A percentile compares a stretch with the other conserved stretches of the same genome.
phyloP scores from a whole-genome alignment of 2,888 invertebrate genomes.

The Ophion ellenae region DNA sequence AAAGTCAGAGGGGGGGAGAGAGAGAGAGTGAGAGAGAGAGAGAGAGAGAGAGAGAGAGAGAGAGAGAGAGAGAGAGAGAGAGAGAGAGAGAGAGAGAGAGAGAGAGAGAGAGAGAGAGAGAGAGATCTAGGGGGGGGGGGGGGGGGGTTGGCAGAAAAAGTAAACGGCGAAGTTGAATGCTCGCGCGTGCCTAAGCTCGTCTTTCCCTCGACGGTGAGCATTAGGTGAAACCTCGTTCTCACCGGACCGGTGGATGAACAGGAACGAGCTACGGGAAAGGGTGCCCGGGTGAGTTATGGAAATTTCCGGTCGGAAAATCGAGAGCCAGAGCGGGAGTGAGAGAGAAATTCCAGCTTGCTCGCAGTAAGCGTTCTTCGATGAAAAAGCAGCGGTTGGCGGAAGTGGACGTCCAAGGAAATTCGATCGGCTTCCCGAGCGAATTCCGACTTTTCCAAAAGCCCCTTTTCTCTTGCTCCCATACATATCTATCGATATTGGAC shows the following conservation, averaged over 20 bases:
- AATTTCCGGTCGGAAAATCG: constrained; percentile 67
- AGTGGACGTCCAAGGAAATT: constrained; percentile 64
- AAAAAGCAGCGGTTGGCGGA: constrained; percentile 56
- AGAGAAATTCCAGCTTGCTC: constrained; percentile 4
- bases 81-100: background rate
- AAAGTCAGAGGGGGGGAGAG: background rate
- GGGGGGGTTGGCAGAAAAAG: background rate
- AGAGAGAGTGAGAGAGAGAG: background rate
- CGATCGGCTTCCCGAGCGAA: constrained; percentile 61
- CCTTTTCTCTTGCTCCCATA: constrained; percentile 9
- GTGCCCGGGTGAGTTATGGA: constrained; percentile 62
- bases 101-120: background rate
- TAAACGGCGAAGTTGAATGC: constrained; percentile 54
- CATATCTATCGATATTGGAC: constrained; percentile 19
- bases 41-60: background rate
- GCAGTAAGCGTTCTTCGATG: constrained; percentile 59
- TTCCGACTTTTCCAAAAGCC: constrained; percentile 43
- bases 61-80: background rate
- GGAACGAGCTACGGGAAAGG: constrained; percentile 26
- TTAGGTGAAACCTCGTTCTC: constrained; percentile 63
- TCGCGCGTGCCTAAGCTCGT: constrained; percentile 60
- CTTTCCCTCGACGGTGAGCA: constrained; percentile 60
- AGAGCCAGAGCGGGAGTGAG: constrained; percentile 1
- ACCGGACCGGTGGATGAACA: constrained; percentile 39
- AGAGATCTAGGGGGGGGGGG: no score